phyloP scores from a whole-genome alignment of 2,797 vertebrate species.

The Chloroceryle inda region DNA sequence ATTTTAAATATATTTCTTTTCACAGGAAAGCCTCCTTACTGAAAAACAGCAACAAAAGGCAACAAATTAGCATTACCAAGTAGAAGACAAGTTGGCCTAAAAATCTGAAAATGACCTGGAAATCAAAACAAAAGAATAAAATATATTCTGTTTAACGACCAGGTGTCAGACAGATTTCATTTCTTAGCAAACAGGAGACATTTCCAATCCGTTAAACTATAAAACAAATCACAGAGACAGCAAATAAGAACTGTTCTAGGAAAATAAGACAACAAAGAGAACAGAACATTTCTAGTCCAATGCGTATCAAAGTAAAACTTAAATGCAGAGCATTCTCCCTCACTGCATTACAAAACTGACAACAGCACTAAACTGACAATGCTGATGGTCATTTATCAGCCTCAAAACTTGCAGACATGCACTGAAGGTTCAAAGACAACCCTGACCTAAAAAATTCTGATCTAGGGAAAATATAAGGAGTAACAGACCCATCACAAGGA shows the following conservation, averaged over 20 bases:
- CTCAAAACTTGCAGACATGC: background rate
- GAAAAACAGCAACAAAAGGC: background rate
- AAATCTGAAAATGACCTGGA: background rate
- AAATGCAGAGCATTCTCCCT: constrained; percentile 7
- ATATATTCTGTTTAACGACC: constrained; percentile 22
- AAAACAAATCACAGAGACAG: constrained; percentile 35
- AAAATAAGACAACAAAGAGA: constrained; percentile 17
- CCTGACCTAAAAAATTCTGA: constrained; percentile 26
- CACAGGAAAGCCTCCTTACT: background rate
- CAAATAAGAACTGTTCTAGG: background rate
- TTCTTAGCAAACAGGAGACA: constrained; percentile 11
- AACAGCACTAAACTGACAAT: constrained; percentile 12
- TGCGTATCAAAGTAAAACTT: background rate
- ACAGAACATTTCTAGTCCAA: constrained; percentile 1
- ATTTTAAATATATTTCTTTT: constrained; percentile 4
- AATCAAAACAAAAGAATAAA: constrained; percentile 18
- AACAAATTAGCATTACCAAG: background rate
- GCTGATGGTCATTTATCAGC: background rate
- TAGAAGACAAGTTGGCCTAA: constrained; percentile 30
- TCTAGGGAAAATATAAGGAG: background rate
- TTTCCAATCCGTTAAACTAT: constrained; percentile 19
- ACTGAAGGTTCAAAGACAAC: constrained; percentile 17
- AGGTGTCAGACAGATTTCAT: constrained; percentile 44
- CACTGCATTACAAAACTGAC: constrained; percentile 25
- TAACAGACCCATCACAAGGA: background rate